Evolutionary conservation across 2,888 invertebrate genomes (phyloP), one percentile per base, ranked within the genome.

Genomic region (Pomacea canaliculata): DNA sequence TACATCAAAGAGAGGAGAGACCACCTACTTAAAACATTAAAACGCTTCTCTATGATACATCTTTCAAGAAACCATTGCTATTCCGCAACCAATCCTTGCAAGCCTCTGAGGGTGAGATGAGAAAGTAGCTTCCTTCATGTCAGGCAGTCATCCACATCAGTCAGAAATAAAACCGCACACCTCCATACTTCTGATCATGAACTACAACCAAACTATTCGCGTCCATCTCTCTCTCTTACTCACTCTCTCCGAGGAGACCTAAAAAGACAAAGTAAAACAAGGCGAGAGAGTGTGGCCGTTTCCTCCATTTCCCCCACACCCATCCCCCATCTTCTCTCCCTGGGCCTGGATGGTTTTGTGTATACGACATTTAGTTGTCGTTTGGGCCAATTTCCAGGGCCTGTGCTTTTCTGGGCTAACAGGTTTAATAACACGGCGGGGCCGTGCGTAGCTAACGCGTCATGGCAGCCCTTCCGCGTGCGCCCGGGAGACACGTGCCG

Each of bases 401-500:
- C 63, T 12, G 16, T 27, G 19, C 63, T 10, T 19, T 27, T 27
- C 63, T n/a, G 18, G 16, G 49, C 69, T 49, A 69, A 74, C 74
- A 69, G 63, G 27, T 37, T 27, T 69, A 74, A 74, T 69, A 68
- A 69, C 74, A 69, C 10, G 46, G 73, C 12, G 19, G 7, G 27
- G 10, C 46, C 59, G 27, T 68, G 23, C 74, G 69, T 69, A 27
- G 23, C 69, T 69, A 74, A 74, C 74, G 62, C 69, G 46, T 63
- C 74, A 59, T 74, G 74, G 62, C 74, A 62, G 69, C 69, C 68
- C 23, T 74, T 74, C 69, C 74, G 69, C 74, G 74, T 63, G 62
- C 69, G n/a, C 13, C n/a, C 9, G 13, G 23, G 12, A 23, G 51
- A 60, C 74, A 74, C 74, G 74, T 74, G 74, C 74, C 60, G 68